These are phyloP conservation scores for Frankliniella fusca DNA, from an alignment of 2,888 invertebrate genomes.

Conservation along the genomic window DNA sequence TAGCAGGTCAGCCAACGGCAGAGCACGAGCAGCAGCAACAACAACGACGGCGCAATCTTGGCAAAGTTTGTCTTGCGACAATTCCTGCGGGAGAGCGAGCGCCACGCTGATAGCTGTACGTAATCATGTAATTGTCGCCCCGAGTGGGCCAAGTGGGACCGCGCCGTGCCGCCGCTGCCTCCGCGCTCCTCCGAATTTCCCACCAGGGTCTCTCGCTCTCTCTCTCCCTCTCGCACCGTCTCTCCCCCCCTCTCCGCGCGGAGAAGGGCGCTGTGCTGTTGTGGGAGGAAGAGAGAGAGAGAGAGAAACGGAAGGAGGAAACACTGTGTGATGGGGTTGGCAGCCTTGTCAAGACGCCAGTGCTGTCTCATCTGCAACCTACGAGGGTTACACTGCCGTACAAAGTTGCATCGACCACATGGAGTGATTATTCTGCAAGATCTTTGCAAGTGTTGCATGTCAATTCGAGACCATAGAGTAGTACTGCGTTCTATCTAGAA, in stretches of 20 bases:
- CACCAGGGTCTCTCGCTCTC: neutral
- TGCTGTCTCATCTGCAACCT: neutral
- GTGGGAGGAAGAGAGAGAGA: neutral
- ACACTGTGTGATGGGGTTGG: neutral
- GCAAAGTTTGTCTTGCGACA: constrained; percentile 3
- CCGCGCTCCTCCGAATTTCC: neutral
- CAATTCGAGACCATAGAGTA: no score
- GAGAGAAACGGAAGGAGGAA: neutral
- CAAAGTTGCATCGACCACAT: no score
- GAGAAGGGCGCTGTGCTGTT: neutral
- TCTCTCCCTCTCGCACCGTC: neutral
- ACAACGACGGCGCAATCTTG: constrained; percentile 12
- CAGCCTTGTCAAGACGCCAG: neutral
- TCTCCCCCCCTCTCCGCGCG: neutral
- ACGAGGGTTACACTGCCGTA: no score
- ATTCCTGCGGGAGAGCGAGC: constrained; percentile 4
- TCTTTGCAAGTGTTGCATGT: no score
- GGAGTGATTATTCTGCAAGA: no score
- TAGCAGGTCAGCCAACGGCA: no score
- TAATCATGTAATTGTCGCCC: constrained; percentile 25
- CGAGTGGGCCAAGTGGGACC: constrained; percentile 22
- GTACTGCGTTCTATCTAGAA: no score
- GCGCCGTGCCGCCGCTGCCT: neutral
- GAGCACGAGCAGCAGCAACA: neutral
- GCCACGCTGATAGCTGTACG: constrained; percentile 7